Evolutionary conservation across 64 coral and sea anemone genomes (phyloP).

Genomic region (Pachyseris speciosa): DNA sequence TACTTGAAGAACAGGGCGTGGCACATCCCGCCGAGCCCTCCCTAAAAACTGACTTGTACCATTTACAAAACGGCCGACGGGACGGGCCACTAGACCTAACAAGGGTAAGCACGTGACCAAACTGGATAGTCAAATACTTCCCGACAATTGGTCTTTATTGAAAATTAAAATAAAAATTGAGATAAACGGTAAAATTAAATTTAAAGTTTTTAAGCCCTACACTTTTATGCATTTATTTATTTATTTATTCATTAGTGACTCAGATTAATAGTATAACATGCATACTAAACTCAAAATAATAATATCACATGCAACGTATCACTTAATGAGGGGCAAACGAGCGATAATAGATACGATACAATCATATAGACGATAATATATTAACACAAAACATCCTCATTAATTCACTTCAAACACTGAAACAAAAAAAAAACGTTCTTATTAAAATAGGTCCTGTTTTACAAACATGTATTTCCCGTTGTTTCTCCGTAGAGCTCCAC

Average conservation of each 20-base stretch:
- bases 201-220: not conserved
- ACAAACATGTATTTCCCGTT: not conserved
- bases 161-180: not conserved
- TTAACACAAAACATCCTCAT: too few species aligned
- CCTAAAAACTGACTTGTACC: not conserved
- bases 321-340: too few species aligned
- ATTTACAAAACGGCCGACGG: not conserved
- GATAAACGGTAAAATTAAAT: too few species aligned
- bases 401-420: not conserved
- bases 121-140: not conserved
- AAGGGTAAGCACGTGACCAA: not conserved
- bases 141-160: not conserved
- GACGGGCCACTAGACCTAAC: not conserved
- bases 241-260: not conserved
- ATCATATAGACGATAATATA: too few species aligned
- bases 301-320: too few species aligned
- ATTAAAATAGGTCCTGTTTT: not conserved
- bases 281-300: too few species aligned
- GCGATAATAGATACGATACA: too few species aligned
- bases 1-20: not conserved
- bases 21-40: not conserved
- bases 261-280: too few species aligned
- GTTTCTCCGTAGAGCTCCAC: conserved; percentile 9
- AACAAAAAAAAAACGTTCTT: not conserved
- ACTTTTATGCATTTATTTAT: not conserved